phyloP scores from a whole-genome alignment of 2,797 vertebrate species.

The Pipistrellus pipistrellus region DNA sequence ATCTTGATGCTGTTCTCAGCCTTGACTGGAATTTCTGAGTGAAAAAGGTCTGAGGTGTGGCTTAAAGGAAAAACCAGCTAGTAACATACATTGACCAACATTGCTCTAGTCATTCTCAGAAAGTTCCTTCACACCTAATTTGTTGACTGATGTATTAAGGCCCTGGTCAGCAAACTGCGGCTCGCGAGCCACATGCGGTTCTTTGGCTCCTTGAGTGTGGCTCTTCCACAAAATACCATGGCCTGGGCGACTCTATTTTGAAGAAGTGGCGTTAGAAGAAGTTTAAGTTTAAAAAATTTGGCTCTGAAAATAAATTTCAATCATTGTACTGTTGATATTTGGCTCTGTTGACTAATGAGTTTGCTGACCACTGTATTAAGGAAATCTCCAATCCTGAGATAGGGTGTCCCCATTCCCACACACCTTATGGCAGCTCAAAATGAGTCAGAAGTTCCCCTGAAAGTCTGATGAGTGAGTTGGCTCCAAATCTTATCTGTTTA shows the following conservation, averaged over 20 bases:
- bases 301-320: no score
- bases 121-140: background rate
- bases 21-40: background rate
- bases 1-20: background rate
- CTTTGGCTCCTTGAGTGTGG: no score
- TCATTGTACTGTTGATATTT: no score
- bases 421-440: background rate
- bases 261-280: no score
- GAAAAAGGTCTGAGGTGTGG: background rate
- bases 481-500: constrained; percentile 85
- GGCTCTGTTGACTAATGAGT: no score
- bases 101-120: background rate
- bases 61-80: background rate
- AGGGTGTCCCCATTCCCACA: constrained; percentile 32
- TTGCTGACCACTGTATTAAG: background rate
- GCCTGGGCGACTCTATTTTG: no score
- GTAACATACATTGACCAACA: background rate
- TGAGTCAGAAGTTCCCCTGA: background rate
- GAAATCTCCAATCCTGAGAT: background rate
- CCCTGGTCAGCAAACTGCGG: no score
- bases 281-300: no score
- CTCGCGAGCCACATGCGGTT: no score
- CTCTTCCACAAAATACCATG: no score
- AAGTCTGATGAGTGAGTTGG: constrained; percentile 12
- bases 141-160: background rate